phyloP scores from a whole-genome alignment of 35 echinoderm and acorn worm species.

The Apostichopus californicus region DNA sequence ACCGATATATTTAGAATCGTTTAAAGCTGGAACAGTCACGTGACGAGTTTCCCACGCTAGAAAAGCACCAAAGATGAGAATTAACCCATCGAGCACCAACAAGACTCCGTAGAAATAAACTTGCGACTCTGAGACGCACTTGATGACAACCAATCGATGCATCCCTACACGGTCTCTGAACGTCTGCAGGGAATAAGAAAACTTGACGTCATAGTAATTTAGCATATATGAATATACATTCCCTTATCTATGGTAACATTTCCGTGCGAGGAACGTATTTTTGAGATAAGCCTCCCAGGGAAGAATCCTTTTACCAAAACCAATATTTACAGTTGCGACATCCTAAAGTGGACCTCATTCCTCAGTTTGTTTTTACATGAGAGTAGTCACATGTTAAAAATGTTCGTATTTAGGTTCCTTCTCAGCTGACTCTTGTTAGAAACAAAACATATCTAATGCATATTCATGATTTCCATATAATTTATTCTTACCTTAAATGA shows the following conservation, averaged over 20 bases:
- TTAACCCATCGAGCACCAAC: slow-evolving; percentile 62
- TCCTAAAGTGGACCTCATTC: too few relatives aligned
- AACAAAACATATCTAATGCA: too few relatives aligned
- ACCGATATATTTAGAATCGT: slow-evolving; percentile 97
- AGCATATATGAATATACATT: too few relatives aligned
- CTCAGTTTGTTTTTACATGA: too few relatives aligned
- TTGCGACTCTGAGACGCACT: slow-evolving; percentile 55
- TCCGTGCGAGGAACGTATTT: too few relatives aligned
- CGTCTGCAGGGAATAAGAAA: neutral
- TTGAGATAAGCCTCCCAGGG: too few relatives aligned
- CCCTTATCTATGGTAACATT: too few relatives aligned
- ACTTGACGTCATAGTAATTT: neutral
- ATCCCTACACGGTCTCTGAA: slow-evolving; percentile 18
- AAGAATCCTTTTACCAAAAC: too few relatives aligned
- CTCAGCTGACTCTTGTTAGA: too few relatives aligned
- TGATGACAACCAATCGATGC: slow-evolving; percentile 41
- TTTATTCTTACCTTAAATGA: slow-evolving; percentile 23
- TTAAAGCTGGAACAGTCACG: slow-evolving; percentile 83
- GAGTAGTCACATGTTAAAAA: too few relatives aligned
- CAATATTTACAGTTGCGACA: too few relatives aligned
- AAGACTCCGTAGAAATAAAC: slow-evolving; percentile 69
- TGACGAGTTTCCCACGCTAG: slow-evolving; percentile 93
- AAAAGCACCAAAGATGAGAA: slow-evolving; percentile 91
- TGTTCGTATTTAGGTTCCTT: too few relatives aligned
- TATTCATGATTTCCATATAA: neutral